Percentiles rank a stretch among this genome's conserved stretches.
Conservation (phyloP, 1,140 invertebrate genomes). For the Phymastichus coffea region DNA sequence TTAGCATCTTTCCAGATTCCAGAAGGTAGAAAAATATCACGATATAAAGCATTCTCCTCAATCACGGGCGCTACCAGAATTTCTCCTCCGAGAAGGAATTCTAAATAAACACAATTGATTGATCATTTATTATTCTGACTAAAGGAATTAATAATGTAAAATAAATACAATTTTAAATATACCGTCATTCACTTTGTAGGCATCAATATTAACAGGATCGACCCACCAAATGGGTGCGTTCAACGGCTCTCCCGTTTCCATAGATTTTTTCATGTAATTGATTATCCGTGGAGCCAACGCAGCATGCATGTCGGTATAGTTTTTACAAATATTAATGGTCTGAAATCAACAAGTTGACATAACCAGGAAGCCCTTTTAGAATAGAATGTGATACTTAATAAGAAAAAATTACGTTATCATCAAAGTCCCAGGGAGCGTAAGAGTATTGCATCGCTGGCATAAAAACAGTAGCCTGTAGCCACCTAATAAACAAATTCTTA, state of each 20-base stretch:
- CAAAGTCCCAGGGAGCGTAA: slow-evolving; percentile 83
- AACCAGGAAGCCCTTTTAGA: background rate
- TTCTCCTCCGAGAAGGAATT: slow-evolving; percentile 79
- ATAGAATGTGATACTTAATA: background rate
- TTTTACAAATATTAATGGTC: slow-evolving; percentile 65
- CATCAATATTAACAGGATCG: slow-evolving; percentile 66
- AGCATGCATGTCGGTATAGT: slow-evolving; percentile 69
- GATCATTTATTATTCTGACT: background rate
- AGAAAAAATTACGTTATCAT: slow-evolving; percentile 58
- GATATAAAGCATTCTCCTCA: slow-evolving; percentile 60
- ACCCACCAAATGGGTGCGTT: slow-evolving; percentile 92
- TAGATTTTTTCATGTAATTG: slow-evolving; percentile 61
- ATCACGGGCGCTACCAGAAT: slow-evolving; percentile 85
- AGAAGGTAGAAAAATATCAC: slow-evolving; percentile 76
- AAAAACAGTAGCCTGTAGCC: slow-evolving; percentile 84
- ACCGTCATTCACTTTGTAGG: slow-evolving; percentile 69
- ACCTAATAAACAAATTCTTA: slow-evolving; percentile 83
- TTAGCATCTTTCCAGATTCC: slow-evolving; percentile 69
- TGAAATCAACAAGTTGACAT: slow-evolving; percentile 34
- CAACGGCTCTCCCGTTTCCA: slow-evolving; percentile 68
- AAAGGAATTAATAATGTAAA: background rate
- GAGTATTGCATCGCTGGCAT: slow-evolving; percentile 88
- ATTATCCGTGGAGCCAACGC: slow-evolving; percentile 65
- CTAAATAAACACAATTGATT: slow-evolving; percentile 59
- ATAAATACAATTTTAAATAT: slow-evolving; percentile 17